Evolutionary conservation across 2,113 vertebrate genomes (phyloP).

Genomic region (Capreolus pygargus): DNA sequence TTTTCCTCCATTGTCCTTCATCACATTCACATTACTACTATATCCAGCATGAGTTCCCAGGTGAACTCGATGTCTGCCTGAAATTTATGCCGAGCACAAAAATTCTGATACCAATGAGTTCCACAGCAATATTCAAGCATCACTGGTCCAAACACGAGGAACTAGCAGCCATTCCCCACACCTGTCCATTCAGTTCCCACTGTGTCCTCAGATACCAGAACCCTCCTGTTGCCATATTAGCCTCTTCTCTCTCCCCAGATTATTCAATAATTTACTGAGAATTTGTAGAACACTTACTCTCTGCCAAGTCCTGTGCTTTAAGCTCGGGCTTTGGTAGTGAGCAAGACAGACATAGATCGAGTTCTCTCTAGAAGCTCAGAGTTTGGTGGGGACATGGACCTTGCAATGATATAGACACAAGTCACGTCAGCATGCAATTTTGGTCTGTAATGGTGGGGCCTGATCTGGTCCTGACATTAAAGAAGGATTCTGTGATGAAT

Average conservation of each 20-base stretch:
- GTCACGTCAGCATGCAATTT: not conserved
- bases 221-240: not conserved
- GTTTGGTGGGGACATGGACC: not conserved
- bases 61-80: not conserved
- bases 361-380: not conserved
- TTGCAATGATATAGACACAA: not conserved
- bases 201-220: not conserved
- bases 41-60: not conserved
- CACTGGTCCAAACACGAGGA: not conserved
- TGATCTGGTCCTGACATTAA: not conserved
- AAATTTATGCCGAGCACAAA: not conserved
- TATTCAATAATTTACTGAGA: not conserved
- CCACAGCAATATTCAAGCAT: not conserved
- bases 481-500: not conserved
- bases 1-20: not conserved
- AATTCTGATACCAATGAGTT: not conserved
- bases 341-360: not conserved
- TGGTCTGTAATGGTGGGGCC: not conserved
- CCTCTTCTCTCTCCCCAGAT: not conserved
- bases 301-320: not conserved
- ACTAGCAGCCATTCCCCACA: not conserved
- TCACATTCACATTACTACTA: not conserved
- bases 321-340: not conserved
- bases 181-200: not conserved
- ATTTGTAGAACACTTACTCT: not conserved